Base-by-base conservation (phyloP, 1,140 invertebrate genomes). In the Brachionus sp. region DNA sequence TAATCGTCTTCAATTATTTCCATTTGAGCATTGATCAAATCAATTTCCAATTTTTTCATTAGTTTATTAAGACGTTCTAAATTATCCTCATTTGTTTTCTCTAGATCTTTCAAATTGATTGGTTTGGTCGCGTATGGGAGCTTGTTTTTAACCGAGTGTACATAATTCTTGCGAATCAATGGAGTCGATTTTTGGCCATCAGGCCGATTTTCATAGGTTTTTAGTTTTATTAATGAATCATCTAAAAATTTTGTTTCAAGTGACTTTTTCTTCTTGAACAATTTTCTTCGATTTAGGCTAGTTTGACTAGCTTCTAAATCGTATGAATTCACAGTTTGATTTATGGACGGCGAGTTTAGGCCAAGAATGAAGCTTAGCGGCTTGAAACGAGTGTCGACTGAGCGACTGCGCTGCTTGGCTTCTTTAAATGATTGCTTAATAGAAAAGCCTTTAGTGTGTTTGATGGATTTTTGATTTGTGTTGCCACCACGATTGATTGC, bases 1-100 rank as follows among this genome's bases (percentile, higher is more conserved):
- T 75, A 75, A 46, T 75, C 70, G 12, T 75, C 70, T 23, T 75
- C 70, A 25, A 75, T 75, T 33, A 75, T 3, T 46, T 75, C 70
- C 42, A 75, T 75, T 75, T 75, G 39, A 39, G 70, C 70, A 50
- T 75, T 75, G 23, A 75, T 75, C 25, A 75, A 33, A 33, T 75
- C 70, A 33, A 75, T 33, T 75, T 75, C 70, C 1, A 75, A 39
- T 33, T 46, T 44, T 75, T 75, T 75, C 70, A 75, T 75, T 1
- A 75, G 19, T 75, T 46, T 50, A 46, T 75, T 75, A 2, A 75
- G 44, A 46, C 70, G 39, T 23, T 46, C 39, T 7, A 75, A 10
- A 46, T 75, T 44, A 39, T 39, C 42, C 44, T 75, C 19, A 39
- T 75, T 75, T 13, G 39, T 29, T 33, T 33, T 50, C 16, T 75